Evolutionary conservation across 2,113 vertebrate genomes (phyloP).

Genomic region (Pandion haliaetus): DNA sequence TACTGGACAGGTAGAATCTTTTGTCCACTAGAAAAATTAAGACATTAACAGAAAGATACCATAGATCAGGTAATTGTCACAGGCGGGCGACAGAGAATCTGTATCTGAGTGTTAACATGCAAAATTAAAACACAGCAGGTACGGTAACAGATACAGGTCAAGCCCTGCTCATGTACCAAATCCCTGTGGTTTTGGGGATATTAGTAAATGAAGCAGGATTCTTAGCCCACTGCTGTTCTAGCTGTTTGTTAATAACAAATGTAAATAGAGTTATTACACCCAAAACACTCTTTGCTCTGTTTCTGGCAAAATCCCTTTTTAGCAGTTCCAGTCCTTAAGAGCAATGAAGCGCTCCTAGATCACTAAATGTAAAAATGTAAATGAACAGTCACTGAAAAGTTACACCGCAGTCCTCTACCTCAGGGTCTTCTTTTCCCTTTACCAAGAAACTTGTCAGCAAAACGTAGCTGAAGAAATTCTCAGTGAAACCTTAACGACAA

Average conservation of each 20-base stretch:
- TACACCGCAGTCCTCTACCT: background rate
- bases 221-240: background rate
- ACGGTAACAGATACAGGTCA: background rate
- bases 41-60: background rate
- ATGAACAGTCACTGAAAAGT: background rate
- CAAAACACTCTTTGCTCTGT: background rate
- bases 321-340: background rate
- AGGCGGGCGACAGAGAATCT: background rate
- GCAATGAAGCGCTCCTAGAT: background rate
- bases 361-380: background rate
- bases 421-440: background rate
- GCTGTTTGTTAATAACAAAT: background rate
- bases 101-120: background rate
- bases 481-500: background rate
- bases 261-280: background rate
- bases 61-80: background rate
- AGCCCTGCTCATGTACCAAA: background rate
- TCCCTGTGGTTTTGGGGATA: no score
- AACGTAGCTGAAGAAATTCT: background rate
- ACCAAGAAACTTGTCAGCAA: background rate
- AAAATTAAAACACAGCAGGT: background rate
- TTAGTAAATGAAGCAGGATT: background rate
- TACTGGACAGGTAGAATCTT: background rate
- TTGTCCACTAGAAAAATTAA: background rate
- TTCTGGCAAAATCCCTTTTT: background rate